Percentiles rank a stretch among this genome's conserved stretches.
These are phyloP conservation scores for Anguilla marmorata DNA, from an alignment of 2,797 vertebrate genomes.

Conservation along the genomic window DNA sequence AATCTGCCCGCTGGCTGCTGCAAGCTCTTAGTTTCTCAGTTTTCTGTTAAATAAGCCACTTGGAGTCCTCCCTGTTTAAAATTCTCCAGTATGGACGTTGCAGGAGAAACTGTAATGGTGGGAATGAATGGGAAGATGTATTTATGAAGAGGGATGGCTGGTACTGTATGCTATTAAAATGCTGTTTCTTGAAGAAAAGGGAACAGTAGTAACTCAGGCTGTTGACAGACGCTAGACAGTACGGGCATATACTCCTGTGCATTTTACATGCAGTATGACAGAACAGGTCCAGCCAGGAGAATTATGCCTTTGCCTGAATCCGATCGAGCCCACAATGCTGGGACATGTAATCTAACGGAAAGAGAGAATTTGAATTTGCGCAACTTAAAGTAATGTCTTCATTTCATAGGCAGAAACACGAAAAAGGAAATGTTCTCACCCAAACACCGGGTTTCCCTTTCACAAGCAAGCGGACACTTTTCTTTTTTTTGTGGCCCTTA, in stretches of 20 bases:
- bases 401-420: background rate
- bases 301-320: conserved; percentile 24
- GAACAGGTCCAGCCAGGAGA: conserved; percentile 35
- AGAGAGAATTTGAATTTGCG: background rate
- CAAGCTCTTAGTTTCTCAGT: conserved; percentile 49
- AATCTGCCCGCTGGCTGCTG: conserved; percentile 44
- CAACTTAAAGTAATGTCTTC: conserved; percentile 21
- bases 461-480: background rate
- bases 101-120: background rate
- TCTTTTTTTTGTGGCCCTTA: background rate
- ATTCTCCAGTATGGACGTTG: conserved; percentile 14
- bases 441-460: background rate
- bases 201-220: background rate
- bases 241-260: conserved; percentile 14
- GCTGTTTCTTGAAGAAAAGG: conserved; percentile 12
- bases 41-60: conserved; percentile 48
- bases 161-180: conserved; percentile 17
- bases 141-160: conserved; percentile 14
- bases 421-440: background rate
- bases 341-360: conserved; percentile 23
- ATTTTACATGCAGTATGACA: conserved; percentile 30
- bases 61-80: conserved; percentile 14
- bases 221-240: conserved; percentile 18
- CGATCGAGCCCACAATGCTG: conserved; percentile 8
- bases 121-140: conserved; percentile 21